Percentiles rank a stretch among this genome's conserved stretches.
These are phyloP conservation scores for Athalia circularis DNA, from an alignment of 2,888 invertebrate species.

Conservation along the genomic window DNA sequence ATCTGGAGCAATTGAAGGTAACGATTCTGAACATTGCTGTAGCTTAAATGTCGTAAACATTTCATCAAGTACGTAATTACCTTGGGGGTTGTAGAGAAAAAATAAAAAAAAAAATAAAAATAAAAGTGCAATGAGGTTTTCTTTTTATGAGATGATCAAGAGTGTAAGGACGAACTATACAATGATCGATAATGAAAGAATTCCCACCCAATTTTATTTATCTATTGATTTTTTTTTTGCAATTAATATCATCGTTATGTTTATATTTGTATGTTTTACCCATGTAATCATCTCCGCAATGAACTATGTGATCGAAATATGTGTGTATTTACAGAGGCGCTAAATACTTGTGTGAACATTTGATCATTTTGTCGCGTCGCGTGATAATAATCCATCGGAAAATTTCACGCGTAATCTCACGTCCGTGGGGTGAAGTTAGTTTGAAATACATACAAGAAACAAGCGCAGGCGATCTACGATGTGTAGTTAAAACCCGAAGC, in stretches of 20 bases:
- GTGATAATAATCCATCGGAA: conserved; percentile 7
- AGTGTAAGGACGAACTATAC: too few species aligned
- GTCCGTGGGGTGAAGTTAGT: too few species aligned
- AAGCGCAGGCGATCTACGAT: not conserved
- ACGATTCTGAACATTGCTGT: not conserved
- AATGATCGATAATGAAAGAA: too few species aligned
- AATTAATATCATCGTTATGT: too few species aligned
- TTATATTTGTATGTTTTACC: too few species aligned
- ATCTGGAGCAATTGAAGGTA: not conserved
- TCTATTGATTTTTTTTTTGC: too few species aligned
- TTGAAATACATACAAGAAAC: too few species aligned
- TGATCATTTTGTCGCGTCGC: not conserved
- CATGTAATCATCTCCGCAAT: too few species aligned
- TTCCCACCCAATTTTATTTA: too few species aligned
- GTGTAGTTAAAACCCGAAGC: conserved; percentile 21
- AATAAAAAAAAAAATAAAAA: not conserved
- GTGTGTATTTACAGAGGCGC: not conserved
- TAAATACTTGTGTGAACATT: not conserved
- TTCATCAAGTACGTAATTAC: conserved; percentile 23
- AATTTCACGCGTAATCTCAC: not conserved
- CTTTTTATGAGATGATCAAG: too few species aligned
- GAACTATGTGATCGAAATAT: not conserved
- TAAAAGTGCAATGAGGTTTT: not conserved
- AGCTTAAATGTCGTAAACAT: conserved; percentile 27
- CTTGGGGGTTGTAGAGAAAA: not conserved